Conservation (phyloP, 2,113 vertebrate species). For the Lophura nycthemera region DNA sequence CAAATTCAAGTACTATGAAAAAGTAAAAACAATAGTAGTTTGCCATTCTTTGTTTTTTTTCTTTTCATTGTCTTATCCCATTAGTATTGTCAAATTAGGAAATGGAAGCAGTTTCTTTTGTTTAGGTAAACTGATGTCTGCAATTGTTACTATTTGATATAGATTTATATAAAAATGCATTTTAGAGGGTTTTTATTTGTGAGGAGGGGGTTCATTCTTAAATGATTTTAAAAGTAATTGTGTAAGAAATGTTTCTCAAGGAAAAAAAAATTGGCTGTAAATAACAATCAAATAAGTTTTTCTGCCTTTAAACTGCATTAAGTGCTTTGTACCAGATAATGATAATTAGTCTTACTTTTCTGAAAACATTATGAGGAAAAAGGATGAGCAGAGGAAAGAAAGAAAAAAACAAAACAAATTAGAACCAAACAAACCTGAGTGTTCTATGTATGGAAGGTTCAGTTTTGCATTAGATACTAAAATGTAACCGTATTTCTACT, state of each 20-base stretch:
- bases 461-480: not conserved
- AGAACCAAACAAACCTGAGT: too few relatives aligned
- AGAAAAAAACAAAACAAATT: too few relatives aligned
- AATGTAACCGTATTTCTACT: not conserved
- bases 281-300: not conserved
- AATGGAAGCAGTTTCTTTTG: not conserved
- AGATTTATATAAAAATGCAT: not conserved
- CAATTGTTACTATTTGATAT: not conserved
- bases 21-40: not conserved
- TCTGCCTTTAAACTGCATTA: not conserved
- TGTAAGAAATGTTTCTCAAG: not conserved
- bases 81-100: not conserved
- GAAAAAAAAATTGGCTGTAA: not conserved
- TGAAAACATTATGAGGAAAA: not conserved
- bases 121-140: not conserved
- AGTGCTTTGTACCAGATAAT: not conserved
- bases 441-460: not conserved
- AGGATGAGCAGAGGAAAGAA: fast-evolving
- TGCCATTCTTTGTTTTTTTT: not conserved
- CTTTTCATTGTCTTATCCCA: not conserved
- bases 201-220: not conserved
- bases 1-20: not conserved
- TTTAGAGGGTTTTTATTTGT: not conserved
- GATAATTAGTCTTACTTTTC: not conserved
- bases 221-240: not conserved